Conservation (phyloP, 2,113 vertebrate genomes). For the Apodemus speciosus region DNA sequence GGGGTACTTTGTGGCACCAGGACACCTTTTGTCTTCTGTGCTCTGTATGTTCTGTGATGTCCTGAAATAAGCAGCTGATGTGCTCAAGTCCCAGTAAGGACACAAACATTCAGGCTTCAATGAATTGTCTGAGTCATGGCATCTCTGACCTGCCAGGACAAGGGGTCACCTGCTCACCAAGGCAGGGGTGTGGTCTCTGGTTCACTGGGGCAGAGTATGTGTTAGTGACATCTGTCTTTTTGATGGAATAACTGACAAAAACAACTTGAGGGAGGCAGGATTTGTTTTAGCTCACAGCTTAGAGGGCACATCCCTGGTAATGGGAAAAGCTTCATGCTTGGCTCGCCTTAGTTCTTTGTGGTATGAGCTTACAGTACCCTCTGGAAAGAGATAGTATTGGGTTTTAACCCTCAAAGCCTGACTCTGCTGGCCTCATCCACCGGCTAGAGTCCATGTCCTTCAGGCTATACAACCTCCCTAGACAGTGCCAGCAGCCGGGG, state of each 20-base stretch:
- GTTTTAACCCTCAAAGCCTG: neutral
- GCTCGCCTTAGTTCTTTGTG: neutral
- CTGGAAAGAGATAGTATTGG: neutral
- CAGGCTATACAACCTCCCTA: neutral
- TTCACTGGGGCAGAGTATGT: too few species aligned
- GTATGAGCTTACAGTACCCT: neutral
- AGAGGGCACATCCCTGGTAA: neutral
- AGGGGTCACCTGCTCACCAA: neutral
- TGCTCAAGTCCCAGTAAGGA: neutral
- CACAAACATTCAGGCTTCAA: neutral
- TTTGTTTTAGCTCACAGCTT: neutral
- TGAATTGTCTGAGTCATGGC: neutral
- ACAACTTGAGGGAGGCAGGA: neutral
- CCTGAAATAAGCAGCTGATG: neutral
- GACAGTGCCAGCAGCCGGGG: neutral
- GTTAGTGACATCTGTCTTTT: neutral
- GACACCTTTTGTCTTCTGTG: neutral
- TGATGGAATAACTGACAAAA: neutral
- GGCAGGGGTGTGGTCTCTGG: neutral
- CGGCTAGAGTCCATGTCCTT: neutral
- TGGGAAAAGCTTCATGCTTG: neutral
- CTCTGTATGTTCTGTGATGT: accelerated
- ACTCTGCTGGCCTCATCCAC: neutral
- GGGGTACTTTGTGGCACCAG: neutral
- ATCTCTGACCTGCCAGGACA: neutral